Base-by-base conservation (phyloP, 2,888 invertebrate genomes). In the Caprella mutica region DNA sequence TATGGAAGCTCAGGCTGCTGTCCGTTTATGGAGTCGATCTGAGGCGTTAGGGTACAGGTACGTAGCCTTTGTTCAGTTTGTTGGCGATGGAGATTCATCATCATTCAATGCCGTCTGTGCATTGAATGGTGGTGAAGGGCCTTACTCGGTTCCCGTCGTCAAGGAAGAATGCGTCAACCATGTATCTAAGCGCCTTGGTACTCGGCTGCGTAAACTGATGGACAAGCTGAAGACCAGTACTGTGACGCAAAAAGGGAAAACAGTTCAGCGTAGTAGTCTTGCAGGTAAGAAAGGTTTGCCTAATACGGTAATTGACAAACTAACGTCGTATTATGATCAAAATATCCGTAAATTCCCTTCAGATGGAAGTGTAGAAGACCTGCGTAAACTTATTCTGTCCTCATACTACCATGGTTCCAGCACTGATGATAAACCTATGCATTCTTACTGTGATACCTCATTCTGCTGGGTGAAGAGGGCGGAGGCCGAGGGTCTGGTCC, bases 131-230 rank as follows among this genome's bases (percentile, higher is more conserved):
- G 53, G 53, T 14, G 39, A 23, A 53, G 53, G 53, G n/a, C 38
- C 55, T 46, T 54, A 54, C 30, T 29, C 33, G 21, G 24, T 35
- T 2, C 24, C 33, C 12, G 46, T 44, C 9, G 24, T 19, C 5
- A 58, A 65, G 56, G 59, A 59, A 6, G n/a, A n/a, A n/a, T n/a
- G n/a, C n/a, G n/a, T n/a, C n/a, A n/a, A n/a, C n/a, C n/a, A n/a
- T n/a, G n/a, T n/a, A n/a, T 54, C 59, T 33, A 65, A 66, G 52
- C 33, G 65, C 42, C 24, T 60, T 5, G 59, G 59, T 9, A 55
- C 59, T 33, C 46, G 46, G 12, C 55, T 63, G 6, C 43, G 56
- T 26, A 54, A 56, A 23, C 21, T 58, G 44, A n/a, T n/a, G n/a
- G n/a, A n/a, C n/a, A 54, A 57, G 6, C 35, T 39, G 27, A 54